Base-by-base conservation (phyloP, 2,888 invertebrate species). In the Zygothrica quintamaculata region DNA sequence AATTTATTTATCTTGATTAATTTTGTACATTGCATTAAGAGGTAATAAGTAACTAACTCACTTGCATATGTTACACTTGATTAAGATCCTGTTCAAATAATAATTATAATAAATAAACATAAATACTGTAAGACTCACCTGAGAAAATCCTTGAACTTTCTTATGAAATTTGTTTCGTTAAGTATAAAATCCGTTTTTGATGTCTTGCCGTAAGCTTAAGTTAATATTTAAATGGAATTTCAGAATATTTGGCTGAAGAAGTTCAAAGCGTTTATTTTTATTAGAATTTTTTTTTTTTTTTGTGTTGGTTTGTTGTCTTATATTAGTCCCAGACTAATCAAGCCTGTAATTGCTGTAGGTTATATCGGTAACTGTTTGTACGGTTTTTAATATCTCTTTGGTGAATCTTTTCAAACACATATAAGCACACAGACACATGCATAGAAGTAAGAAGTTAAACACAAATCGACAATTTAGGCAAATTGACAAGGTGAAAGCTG, bases 181-280 rank as follows among this genome's bases (percentile, higher is more conserved):
- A 43, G 31, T 33, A 72, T 64, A 48, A 65, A 69, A 84, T 84
- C 62, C 74, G 61, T 65, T 56, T 74, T 80, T 74, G 87, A 80
- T 81, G 57, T 84, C 40, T 67, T 39, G 42, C 51, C 40, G 26
- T 60, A 25, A 43, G 66, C 60, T 78, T 77, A 33, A 56, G 74
- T 64, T 79, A 79, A 76, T 80, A 81, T 72, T 86, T 47, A 65
- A 62, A 73, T 65, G 56, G 16, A 70, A 65, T 78, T 56, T 56
- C 40, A 11, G 12, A 50, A 16, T 18, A 11, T 39, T 39, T 36
- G 2, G 25, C 29, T 48, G 12, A 7, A 53, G 39, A 33, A 72
- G 66, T 73, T 82, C 87, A 82, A 82, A 81, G 87, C 47, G 52
- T 52, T 65, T 56, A 53, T n/a, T n/a, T n/a, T n/a, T n/a, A n/a